A percentile compares a stretch with the other conserved stretches of the same genome.
phyloP scores from a whole-genome alignment of 2,888 invertebrate species.

The Pristionchus mayeri region DNA sequence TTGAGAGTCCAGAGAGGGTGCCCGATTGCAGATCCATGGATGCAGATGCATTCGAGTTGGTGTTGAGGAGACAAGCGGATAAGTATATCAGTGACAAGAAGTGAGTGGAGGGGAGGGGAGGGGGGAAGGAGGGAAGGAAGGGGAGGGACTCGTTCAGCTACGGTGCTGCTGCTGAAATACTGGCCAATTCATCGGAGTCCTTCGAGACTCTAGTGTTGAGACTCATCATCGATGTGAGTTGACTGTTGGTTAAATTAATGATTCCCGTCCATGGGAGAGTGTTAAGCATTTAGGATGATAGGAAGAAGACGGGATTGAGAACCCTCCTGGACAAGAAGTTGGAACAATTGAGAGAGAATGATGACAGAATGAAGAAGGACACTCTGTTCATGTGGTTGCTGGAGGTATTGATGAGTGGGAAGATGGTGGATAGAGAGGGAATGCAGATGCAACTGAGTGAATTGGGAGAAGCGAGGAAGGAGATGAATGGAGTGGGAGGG shows the following conservation, averaged over 20 bases:
- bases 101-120: slow-evolving; percentile 52
- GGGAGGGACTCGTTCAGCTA: slow-evolving; percentile 56
- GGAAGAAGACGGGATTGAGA: slow-evolving; percentile 89
- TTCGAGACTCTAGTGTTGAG: slow-evolving; percentile 95
- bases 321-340: slow-evolving; percentile 89
- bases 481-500: slow-evolving; percentile 9
- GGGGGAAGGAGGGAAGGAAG: not conserved
- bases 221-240: slow-evolving; percentile 82
- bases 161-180: slow-evolving; percentile 84
- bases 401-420: slow-evolving; percentile 86
- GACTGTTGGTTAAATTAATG: no score
- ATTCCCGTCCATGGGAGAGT: no score
- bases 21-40: slow-evolving; percentile 57
- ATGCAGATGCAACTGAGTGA: slow-evolving; percentile 59
- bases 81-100: slow-evolving; percentile 71
- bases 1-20: not conserved
- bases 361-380: slow-evolving; percentile 89
- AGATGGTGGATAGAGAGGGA: slow-evolving; percentile 79
- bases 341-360: slow-evolving; percentile 79
- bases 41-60: slow-evolving; percentile 68
- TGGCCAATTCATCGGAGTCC: slow-evolving; percentile 90
- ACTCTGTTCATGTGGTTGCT: slow-evolving; percentile 95
- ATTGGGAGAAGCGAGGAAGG: slow-evolving; percentile 59
- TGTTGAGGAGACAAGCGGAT: slow-evolving; percentile 72
- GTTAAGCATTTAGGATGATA: slow-evolving; percentile 71